Percentiles rank a stretch among this genome's conserved stretches.
Evolutionary conservation across 2,888 invertebrate genomes (phyloP).

Genomic region (Priapulus caudatus): DNA sequence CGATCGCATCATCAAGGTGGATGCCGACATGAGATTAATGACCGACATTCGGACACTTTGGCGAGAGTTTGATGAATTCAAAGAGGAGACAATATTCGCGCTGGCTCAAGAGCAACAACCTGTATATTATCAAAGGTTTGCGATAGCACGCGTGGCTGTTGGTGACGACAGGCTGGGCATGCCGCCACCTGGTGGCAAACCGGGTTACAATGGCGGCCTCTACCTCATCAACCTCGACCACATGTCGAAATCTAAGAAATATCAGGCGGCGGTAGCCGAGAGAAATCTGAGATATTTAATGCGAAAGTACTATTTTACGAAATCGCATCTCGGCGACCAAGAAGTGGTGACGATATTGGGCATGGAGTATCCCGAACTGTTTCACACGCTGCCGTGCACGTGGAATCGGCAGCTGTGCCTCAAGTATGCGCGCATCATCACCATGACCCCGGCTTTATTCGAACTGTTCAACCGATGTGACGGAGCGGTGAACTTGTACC

Average conservation of each 20-base stretch:
- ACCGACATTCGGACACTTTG: slow-evolving; percentile 54
- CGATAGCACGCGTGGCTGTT: slow-evolving; percentile 50
- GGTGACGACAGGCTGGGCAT: slow-evolving; percentile 51
- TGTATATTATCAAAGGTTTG: slow-evolving; percentile 61
- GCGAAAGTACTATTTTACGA: not conserved
- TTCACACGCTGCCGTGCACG: slow-evolving; percentile 58
- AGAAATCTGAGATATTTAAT: not conserved
- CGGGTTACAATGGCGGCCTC: slow-evolving; percentile 71
- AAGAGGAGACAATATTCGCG: slow-evolving; percentile 53
- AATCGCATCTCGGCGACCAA: slow-evolving; percentile 64
- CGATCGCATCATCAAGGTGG: slow-evolving; percentile 55
- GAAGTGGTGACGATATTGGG: slow-evolving; percentile 60
- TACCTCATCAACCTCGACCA: slow-evolving; percentile 55
- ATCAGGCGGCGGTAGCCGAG: slow-evolving; percentile 43
- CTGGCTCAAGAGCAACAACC: slow-evolving; percentile 61
- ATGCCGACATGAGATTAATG: slow-evolving; percentile 62
- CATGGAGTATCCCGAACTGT: slow-evolving; percentile 55
- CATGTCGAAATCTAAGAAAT: slow-evolving; percentile 51
- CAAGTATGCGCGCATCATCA: slow-evolving; percentile 51
- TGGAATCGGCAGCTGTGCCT: slow-evolving; percentile 71
- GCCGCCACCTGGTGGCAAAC: slow-evolving; percentile 43
- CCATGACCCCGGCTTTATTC: slow-evolving; percentile 40
- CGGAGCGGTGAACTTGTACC: slow-evolving; percentile 52
- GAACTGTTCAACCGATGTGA: slow-evolving; percentile 56
- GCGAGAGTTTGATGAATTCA: slow-evolving; percentile 54